Evolutionary conservation across 2,113 vertebrate genomes (phyloP).

Genomic region (Terrapene triunguis): DNA sequence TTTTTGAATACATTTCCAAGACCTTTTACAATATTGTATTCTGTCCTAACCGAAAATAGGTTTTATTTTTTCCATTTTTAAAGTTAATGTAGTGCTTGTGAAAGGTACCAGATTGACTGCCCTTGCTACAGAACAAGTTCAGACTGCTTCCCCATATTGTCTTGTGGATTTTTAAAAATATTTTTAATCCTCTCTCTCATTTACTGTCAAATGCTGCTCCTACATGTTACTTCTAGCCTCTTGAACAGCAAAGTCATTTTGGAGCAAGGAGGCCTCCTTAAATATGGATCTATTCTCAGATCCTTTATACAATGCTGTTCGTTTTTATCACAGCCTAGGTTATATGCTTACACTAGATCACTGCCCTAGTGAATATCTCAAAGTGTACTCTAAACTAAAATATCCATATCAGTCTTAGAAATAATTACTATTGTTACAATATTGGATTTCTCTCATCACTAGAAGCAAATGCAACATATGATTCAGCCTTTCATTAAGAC

Average conservation of each 20-base stretch:
- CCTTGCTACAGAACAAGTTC: rapidly evolving
- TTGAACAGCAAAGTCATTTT: neutral
- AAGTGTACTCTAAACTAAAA: rapidly evolving
- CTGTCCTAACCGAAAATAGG: neutral
- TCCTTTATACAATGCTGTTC: rapidly evolving
- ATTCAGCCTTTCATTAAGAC: rapidly evolving
- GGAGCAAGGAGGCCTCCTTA: rapidly evolving
- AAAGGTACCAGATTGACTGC: neutral
- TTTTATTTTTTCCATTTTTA: neutral
- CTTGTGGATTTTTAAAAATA: neutral
- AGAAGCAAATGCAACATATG: rapidly evolving
- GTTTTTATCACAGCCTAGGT: neutral
- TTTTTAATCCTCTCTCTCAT: neutral
- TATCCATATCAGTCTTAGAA: rapidly evolving
- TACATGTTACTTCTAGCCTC: rapidly evolving
- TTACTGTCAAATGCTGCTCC: neutral
- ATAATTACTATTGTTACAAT: too few species aligned
- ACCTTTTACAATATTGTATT: neutral
- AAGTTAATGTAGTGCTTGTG: rapidly evolving
- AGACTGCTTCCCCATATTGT: neutral
- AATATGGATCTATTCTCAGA: rapidly evolving
- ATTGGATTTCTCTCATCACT: rapidly evolving
- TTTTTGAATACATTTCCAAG: neutral
- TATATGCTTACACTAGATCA: rapidly evolving
- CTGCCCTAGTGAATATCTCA: rapidly evolving